These are phyloP conservation scores for Chaenogobius annularis DNA, from an alignment of 2,113 vertebrate genomes.

Conservation along the genomic window DNA sequence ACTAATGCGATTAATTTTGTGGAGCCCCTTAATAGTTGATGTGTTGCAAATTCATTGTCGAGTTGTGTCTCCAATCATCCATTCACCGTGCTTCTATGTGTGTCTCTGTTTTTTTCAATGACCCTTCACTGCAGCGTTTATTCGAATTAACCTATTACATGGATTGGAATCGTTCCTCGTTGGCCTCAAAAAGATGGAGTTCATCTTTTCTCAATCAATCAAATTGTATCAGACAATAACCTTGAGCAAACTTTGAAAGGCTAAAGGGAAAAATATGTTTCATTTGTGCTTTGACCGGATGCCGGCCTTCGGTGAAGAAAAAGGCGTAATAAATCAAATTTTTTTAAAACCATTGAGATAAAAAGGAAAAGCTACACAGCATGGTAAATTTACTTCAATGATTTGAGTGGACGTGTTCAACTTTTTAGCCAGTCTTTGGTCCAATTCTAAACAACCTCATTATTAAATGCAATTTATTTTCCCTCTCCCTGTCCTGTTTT, in stretches of 20 bases:
- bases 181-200: slow-evolving; percentile 22
- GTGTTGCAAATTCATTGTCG: slow-evolving; percentile 31
- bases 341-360: background rate
- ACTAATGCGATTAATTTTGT: slow-evolving; percentile 54
- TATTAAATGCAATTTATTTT: background rate
- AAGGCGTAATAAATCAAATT: background rate
- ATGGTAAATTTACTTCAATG: background rate
- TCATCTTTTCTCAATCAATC: slow-evolving; percentile 4
- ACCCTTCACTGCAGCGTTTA: slow-evolving; percentile 1
- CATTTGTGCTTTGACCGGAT: background rate
- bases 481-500: no score
- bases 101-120: slow-evolving; percentile 27
- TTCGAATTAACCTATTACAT: background rate
- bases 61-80: slow-evolving; percentile 17
- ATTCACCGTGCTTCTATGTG: slow-evolving; percentile 15
- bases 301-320: slow-evolving; percentile 14
- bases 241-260: slow-evolving; percentile 47
- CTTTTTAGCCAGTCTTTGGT: background rate
- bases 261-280: slow-evolving; percentile 39
- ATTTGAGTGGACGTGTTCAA: background rate
- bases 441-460: background rate
- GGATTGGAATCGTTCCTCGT: background rate
- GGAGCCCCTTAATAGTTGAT: slow-evolving; percentile 30
- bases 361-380: background rate
- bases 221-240: slow-evolving; percentile 38